Evolutionary conservation across 2,113 vertebrate species (phyloP).

Genomic region (Tylochromis polylepis): DNA sequence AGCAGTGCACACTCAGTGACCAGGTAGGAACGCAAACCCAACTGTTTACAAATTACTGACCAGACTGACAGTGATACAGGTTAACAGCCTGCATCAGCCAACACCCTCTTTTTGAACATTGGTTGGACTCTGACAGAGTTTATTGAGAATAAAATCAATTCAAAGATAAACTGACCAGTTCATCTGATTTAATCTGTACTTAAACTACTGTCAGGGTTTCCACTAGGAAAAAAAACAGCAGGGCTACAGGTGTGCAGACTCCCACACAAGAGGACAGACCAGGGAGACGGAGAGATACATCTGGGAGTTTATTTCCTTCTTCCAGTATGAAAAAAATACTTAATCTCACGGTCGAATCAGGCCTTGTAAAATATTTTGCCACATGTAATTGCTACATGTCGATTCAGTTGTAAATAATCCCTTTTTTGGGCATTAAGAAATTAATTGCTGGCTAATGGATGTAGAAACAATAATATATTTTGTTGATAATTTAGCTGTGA

Average conservation of each 20-base stretch:
- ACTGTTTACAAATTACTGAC: neutral
- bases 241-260: neutral
- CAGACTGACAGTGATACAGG: neutral
- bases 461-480: neutral
- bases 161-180: neutral
- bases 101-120: neutral
- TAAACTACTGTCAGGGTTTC: neutral
- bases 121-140: neutral
- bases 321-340: neutral
- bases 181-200: neutral
- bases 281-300: neutral
- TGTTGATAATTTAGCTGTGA: neutral
- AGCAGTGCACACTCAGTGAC: slow-evolving; percentile 96
- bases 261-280: neutral
- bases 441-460: neutral
- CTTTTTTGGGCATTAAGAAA: neutral
- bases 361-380: neutral
- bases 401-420: accelerated
- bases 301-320: neutral
- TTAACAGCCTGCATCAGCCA: accelerated
- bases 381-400: accelerated
- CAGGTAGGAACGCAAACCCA: slow-evolving; percentile 74
- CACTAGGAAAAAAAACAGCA: neutral
- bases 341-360: neutral
- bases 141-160: neutral